phyloP scores from a whole-genome alignment of 2,888 invertebrate genomes.

The Drosophila emarginata region DNA sequence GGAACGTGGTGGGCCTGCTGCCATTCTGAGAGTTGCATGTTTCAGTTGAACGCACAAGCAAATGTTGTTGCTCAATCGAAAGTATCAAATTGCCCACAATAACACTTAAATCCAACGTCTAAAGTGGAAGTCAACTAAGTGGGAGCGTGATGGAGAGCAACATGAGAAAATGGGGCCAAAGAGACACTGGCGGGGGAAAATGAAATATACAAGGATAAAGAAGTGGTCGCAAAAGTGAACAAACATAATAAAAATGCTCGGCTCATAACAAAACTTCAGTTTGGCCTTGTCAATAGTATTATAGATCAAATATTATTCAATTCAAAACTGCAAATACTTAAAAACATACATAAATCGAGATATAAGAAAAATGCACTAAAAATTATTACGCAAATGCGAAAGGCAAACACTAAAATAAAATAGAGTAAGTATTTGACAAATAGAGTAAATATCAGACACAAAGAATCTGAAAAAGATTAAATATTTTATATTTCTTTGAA shows the following conservation, averaged over 20 bases:
- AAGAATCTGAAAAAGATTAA: no score
- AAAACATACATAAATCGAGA: background rate
- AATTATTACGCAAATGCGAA: no score
- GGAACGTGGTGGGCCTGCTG: conserved; percentile 10
- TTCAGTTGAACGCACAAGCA: conserved; percentile 73
- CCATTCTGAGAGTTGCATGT: conserved; percentile 51
- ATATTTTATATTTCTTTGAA: no score
- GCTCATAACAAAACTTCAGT: background rate
- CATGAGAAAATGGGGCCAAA: conserved; percentile 9
- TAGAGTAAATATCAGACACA: no score
- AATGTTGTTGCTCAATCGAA: conserved; percentile 79
- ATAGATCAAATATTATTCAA: background rate
- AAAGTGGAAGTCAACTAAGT: conserved; percentile 63
- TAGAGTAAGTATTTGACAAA: no score
- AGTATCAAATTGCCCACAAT: conserved; percentile 80
- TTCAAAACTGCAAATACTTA: background rate
- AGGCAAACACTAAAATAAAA: no score
- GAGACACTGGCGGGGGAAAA: background rate
- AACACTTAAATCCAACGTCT: conserved; percentile 75
- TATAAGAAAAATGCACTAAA: no score
- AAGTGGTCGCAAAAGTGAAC: conserved; percentile 41
- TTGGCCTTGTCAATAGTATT: background rate
- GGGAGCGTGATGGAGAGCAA: conserved; percentile 3
- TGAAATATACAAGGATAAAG: conserved; percentile 25
- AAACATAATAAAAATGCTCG: conserved; percentile 62